Base-by-base conservation (phyloP, 2,888 invertebrate species). In the Halictus ligatus region DNA sequence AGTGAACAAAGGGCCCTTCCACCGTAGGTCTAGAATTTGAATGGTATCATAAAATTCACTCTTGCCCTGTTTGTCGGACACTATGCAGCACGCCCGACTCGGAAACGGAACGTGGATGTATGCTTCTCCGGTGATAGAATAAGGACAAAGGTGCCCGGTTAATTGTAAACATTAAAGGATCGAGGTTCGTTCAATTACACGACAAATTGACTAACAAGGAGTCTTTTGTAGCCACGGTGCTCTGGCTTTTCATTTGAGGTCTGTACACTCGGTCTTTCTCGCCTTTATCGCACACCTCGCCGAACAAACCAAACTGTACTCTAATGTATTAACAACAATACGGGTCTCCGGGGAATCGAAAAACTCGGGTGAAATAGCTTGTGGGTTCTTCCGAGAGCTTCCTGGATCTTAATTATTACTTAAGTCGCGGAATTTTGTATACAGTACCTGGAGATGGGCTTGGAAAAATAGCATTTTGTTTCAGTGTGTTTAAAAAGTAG, bases 171-270 rank as follows among this genome's bases (percentile, higher is more conserved):
- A 69, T 69, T 69, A 35, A 21, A 67, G 35, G 35, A 40, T 21
- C 21, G 67, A 35, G 67, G 18, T 69, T 40, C 67, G 64, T 64
- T 64, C 64, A 64, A 29, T 64, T 64, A 64, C 29, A 64, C 64
- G 15, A 64, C 64, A 64, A 64, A 64, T 64, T 29, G 64, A 64
- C 2, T 64, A 64, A 64, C 64, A 64, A 64, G 25, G 7, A 64
- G 64, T 29, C 64, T 64, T 29, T 64, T 64, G 64, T 29, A 7
- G 29, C 64, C 25, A 13, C 60, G 13, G 2, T 13, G 15, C 5
- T 0, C 25, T 25, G 13, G 25, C 60, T 25, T 25, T 60, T 60
- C 60, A 25, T 60, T 60, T 25, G 25, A 60, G 64, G 64, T 64
- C 15, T 15, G 64, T 15, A 6, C 64, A 64, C 25, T 15, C 2